Evolutionary conservation across 2,888 invertebrate genomes (phyloP).

Genomic region (Archips crataeganus): DNA sequence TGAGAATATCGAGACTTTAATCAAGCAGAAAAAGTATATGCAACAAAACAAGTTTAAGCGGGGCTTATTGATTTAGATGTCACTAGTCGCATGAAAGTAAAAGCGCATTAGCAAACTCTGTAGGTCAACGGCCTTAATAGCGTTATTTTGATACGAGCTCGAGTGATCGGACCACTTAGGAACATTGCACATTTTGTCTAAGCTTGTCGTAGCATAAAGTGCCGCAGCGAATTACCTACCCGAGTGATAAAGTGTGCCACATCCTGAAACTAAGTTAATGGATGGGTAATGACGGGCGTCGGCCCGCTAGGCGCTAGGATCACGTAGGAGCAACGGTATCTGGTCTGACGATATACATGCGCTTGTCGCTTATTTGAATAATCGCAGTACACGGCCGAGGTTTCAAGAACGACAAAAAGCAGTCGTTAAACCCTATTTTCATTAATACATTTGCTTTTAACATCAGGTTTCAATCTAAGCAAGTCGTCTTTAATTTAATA

Average conservation of each 20-base stretch:
- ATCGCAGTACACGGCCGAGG: slow-evolving; percentile 56
- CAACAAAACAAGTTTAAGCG: slow-evolving; percentile 21
- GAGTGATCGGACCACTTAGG: slow-evolving; percentile 4
- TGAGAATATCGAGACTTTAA: slow-evolving; percentile 56
- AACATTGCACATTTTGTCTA: slow-evolving; percentile 14
- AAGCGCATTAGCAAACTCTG: slow-evolving; percentile 24
- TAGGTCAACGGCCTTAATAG: slow-evolving; percentile 31
- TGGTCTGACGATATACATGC: slow-evolving; percentile 54
- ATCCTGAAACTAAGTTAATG: slow-evolving; percentile 73
- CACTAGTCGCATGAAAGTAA: slow-evolving; percentile 39
- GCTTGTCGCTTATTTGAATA: slow-evolving; percentile 74
- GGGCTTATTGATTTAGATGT: slow-evolving; percentile 36
- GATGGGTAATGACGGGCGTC: slow-evolving; percentile 67
- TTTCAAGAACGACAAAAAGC: slow-evolving; percentile 47
- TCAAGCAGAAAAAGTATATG: slow-evolving; percentile 19
- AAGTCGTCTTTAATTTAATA: slow-evolving; percentile 34
- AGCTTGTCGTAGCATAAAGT: slow-evolving; percentile 35
- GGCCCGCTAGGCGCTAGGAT: slow-evolving; percentile 72
- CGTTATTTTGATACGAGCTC: slow-evolving; percentile 29
- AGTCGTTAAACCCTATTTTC: slow-evolving; percentile 12
- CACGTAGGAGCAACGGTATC: slow-evolving; percentile 79
- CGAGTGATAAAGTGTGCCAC: slow-evolving; percentile 69
- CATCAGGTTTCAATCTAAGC: slow-evolving; percentile 3
- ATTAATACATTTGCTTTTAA: neutral
- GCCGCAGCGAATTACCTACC: slow-evolving; percentile 53